These are phyloP conservation scores for Eclectus roratus DNA, from an alignment of 2,113 vertebrate species.

Conservation along the genomic window DNA sequence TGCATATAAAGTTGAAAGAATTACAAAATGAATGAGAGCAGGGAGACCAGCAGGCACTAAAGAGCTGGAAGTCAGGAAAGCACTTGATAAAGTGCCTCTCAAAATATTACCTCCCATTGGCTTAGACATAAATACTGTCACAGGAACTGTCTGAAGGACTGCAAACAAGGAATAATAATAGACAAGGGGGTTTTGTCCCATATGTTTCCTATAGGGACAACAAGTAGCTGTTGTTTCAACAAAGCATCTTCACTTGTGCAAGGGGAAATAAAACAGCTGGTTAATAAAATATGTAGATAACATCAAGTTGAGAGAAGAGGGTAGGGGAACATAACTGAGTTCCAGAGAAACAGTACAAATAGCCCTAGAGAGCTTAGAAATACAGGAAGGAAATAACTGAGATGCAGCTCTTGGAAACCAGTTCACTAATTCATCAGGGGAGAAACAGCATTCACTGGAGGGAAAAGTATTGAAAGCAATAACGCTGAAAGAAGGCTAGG, in stretches of 20 bases:
- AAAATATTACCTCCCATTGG: constrained; percentile 28
- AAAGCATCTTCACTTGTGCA: neutral
- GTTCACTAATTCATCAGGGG: neutral
- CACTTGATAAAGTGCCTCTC: neutral
- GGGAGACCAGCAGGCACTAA: constrained; percentile 38
- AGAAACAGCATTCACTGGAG: neutral
- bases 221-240: neutral
- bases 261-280: constrained; percentile 7
- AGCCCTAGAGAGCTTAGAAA: neutral
- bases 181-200: neutral
- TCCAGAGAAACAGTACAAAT: neutral
- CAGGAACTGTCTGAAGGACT: constrained; percentile 1
- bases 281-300: constrained; percentile 46
- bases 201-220: neutral
- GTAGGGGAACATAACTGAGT: neutral
- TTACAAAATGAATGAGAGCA: neutral
- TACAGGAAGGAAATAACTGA: neutral
- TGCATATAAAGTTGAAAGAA: neutral
- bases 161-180: constrained; percentile 13
- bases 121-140: constrained; percentile 30
- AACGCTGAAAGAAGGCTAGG: neutral
- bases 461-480: neutral
- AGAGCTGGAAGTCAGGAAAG: constrained; percentile 18
- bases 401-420: constrained; percentile 8
- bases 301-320: neutral